phyloP scores from a whole-genome alignment of 2,797 vertebrate species.

The Syngnathus acus region DNA sequence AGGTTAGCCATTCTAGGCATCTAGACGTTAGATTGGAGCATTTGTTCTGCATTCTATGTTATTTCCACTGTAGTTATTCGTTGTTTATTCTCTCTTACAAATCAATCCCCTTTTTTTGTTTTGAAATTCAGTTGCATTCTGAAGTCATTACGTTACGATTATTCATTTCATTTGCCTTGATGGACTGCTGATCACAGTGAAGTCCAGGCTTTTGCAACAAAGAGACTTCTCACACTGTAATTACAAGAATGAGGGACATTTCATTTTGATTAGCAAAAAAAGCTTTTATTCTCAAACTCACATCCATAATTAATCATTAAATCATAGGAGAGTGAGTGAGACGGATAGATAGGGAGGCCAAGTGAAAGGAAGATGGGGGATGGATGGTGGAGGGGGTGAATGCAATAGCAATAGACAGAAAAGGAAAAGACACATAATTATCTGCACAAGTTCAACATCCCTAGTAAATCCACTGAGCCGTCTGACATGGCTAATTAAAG shows the following conservation, averaged over 20 bases:
- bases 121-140: conserved; percentile 21
- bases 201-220: conserved; percentile 48
- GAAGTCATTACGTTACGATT: conserved; percentile 34
- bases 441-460: conserved; percentile 90
- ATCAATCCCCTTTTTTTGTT: conserved; percentile 15
- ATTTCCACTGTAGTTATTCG: conserved; percentile 23
- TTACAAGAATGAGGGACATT: conserved; percentile 64
- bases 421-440: conserved; percentile 85
- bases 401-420: conserved; percentile 35
- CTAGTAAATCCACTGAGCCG: conserved; percentile 89
- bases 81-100: conserved; percentile 31
- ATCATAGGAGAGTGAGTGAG: conserved; percentile 77
- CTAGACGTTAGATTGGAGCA: conserved; percentile 16
- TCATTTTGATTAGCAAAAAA: conserved; percentile 81
- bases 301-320: conserved; percentile 99
- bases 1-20: not conserved
- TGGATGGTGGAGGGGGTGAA: conserved; percentile 14
- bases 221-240: conserved; percentile 71
- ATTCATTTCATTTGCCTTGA: conserved; percentile 47
- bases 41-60: conserved; percentile 14
- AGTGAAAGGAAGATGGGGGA: conserved; percentile 38
- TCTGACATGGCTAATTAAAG: conserved; percentile 92
- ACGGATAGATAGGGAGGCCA: conserved; percentile 38
- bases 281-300: conserved; percentile 92
- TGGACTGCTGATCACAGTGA: conserved; percentile 45